phyloP scores from a whole-genome alignment of 2,797 vertebrate species.

The Sciaenops ocellatus region DNA sequence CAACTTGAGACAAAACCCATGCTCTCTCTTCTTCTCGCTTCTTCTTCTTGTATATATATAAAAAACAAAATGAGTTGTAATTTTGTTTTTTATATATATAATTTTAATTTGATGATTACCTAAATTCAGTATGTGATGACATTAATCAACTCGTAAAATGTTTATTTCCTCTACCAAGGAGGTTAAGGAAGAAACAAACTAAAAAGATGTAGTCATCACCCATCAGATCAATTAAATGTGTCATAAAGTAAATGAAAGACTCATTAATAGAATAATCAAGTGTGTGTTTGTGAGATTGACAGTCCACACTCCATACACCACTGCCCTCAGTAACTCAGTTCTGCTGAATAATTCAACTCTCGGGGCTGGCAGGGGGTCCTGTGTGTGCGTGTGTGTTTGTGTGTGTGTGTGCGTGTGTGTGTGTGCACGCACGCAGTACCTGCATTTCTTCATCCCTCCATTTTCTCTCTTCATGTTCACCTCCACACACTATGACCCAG shows the following conservation, averaged over 20 bases:
- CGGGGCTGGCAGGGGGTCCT: not conserved
- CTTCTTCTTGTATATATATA: too few species aligned
- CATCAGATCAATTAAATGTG: not conserved
- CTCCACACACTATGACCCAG: conserved; percentile 44
- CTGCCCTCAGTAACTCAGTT: conserved; percentile 29
- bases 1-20: too few species aligned
- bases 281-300: conserved; percentile 16
- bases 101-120: too few species aligned
- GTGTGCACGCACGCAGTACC: not conserved
- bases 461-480: conserved; percentile 21
- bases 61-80: too few species aligned
- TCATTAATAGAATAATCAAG: conserved; percentile 7
- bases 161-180: too few species aligned
- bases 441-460: conserved; percentile 12
- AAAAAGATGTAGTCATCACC: not conserved
- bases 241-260: not conserved
- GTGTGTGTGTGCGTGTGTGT: not conserved
- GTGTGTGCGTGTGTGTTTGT: not conserved
- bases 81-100: too few species aligned
- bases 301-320: not conserved
- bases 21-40: too few species aligned
- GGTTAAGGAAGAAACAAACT: not conserved
- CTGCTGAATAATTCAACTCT: conserved; percentile 60
- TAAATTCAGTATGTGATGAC: too few species aligned
- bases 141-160: too few species aligned